These are phyloP conservation scores for Pempheris klunzingeri DNA, from an alignment of 2,797 vertebrate genomes.

Conservation along the genomic window DNA sequence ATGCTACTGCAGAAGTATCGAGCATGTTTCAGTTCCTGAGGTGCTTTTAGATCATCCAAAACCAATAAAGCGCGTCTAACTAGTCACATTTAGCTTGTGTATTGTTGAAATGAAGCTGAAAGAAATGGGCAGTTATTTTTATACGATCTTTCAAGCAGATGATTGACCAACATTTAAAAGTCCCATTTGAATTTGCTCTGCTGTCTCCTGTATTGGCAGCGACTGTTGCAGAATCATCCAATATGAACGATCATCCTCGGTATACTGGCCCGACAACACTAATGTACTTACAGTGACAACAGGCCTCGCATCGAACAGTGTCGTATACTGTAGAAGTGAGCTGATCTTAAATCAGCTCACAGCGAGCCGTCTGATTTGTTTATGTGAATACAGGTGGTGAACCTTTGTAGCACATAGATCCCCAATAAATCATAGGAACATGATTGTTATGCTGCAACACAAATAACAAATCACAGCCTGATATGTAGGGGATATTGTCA, in stretches of 20 bases:
- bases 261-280: not conserved
- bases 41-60: not conserved
- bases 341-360: not conserved
- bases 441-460: not conserved
- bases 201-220: too few relatives aligned
- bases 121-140: too few relatives aligned
- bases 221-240: not conserved
- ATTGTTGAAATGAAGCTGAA: too few relatives aligned
- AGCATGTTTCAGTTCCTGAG: not conserved
- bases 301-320: not conserved
- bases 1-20: not conserved
- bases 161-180: too few relatives aligned
- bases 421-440: not conserved
- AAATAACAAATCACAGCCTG: slow-evolving; percentile 15
- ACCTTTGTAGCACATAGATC: not conserved
- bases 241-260: not conserved
- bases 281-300: not conserved
- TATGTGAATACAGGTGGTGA: not conserved
- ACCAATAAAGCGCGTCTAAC: not conserved
- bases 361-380: not conserved
- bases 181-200: too few relatives aligned
- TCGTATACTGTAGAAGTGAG: not conserved
- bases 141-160: too few relatives aligned
- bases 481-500: slow-evolving; percentile 1
- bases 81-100: not conserved